Evolutionary conservation across 1,140 invertebrate genomes (phyloP).

Genomic region (Andrena cerasifolii): DNA sequence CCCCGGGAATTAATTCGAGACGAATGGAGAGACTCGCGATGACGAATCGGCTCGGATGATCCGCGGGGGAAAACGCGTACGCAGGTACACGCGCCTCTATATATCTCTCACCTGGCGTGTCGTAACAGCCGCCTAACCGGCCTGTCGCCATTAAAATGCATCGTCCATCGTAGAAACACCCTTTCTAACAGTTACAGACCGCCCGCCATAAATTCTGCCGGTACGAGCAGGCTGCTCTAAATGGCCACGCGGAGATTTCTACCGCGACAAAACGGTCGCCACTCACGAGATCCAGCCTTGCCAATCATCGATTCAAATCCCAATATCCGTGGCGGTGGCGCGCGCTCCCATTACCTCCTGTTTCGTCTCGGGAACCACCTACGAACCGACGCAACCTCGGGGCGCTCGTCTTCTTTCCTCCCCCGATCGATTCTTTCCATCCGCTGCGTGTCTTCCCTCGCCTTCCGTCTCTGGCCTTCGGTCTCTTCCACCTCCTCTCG

Average conservation of each 20-base stretch:
- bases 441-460: background rate
- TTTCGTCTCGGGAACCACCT: background rate
- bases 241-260: conserved; percentile 72
- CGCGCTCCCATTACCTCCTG: conserved; percentile 1
- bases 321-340: conserved; percentile 32
- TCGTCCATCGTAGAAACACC: conserved; percentile 54
- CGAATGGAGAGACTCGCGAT: conserved; percentile 12
- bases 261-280: conserved; percentile 65
- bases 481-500: conserved; percentile 29
- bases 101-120: conserved; percentile 1
- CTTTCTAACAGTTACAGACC: conserved; percentile 58
- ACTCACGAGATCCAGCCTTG: conserved; percentile 53
- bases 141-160: conserved; percentile 60
- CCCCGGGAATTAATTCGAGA: conserved; percentile 9
- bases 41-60: conserved; percentile 10
- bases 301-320: conserved; percentile 63
- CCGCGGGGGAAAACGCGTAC: conserved; percentile 40
- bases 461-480: background rate
- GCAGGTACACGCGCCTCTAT: too few relatives aligned
- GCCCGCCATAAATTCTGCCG: conserved; percentile 65
- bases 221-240: conserved; percentile 62
- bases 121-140: conserved; percentile 4
- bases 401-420: background rate
- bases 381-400: background rate
- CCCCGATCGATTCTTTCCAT: background rate